Evolutionary conservation across 2,888 invertebrate genomes (phyloP).

Genomic region (Petrophora chlorosata): DNA sequence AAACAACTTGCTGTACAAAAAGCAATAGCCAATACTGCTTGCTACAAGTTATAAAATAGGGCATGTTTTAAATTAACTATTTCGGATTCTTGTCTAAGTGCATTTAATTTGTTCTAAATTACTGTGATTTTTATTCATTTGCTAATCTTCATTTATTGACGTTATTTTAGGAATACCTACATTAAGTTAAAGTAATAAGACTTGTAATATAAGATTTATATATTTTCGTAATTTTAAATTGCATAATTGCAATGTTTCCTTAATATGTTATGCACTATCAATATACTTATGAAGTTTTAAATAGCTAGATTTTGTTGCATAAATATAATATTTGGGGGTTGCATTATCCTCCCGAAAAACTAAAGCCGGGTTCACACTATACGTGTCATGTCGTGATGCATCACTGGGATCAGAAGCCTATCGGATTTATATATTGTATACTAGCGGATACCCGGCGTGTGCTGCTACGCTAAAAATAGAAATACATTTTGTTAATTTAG

Average conservation of each 20-base stretch:
- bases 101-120: conserved; percentile 10
- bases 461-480: too few relatives aligned
- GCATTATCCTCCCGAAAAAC: too few relatives aligned
- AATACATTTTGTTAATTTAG: too few relatives aligned
- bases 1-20: neutral
- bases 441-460: too few relatives aligned
- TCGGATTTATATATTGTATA: too few relatives aligned
- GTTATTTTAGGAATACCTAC: conserved; percentile 13
- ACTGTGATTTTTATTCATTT: conserved; percentile 2
- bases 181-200: conserved; percentile 9
- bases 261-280: neutral
- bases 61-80: neutral
- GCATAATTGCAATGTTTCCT: too few relatives aligned
- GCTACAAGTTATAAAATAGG: neutral
- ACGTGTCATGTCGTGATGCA: too few relatives aligned
- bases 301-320: too few relatives aligned
- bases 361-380: too few relatives aligned
- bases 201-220: conserved; percentile 9
- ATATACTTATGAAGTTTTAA: too few relatives aligned
- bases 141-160: conserved; percentile 20
- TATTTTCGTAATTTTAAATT: neutral
- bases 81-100: conserved; percentile 3
- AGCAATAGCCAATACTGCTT: neutral
- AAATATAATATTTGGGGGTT: too few relatives aligned
- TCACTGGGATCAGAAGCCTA: too few relatives aligned